Base-by-base conservation (phyloP, 1,140 invertebrate genomes). In the Drosophila burlai region DNA sequence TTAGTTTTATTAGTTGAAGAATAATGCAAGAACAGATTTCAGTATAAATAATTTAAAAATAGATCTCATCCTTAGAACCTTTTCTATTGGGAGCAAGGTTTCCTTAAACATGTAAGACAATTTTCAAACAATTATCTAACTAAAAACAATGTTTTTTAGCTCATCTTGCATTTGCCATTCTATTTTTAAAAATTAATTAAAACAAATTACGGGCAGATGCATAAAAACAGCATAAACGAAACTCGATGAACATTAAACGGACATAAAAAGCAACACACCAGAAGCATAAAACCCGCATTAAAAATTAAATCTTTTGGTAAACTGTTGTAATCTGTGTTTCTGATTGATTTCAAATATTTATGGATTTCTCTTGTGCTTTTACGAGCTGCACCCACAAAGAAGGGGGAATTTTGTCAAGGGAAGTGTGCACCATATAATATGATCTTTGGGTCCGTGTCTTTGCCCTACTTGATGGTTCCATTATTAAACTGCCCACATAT, bases 401-500 rank as follows among this genome's bases (percentile, higher is more conserved):
- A 34, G 18, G 43, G 50, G 64, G 43, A 21, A 29, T 49, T 49
- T 55, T 57, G 15, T 31, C 50, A 46, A n/a, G 42, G 63, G 34
- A 71, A 68, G 40, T 31, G 40, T 34, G 36, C n/a, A 13, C 18
- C 24, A 34, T 46, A 31, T 57, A 40, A 26, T 18, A 24, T 40
- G 29, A 26, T 71, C 5, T 58, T 38, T 38, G 1, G 36, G 11
- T 4, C 36, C 36, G 11, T 38, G 36, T 34, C 31, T 34, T 34
- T 68, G 64, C 21, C 65, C 52, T 36, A 71, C 69, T 73, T 71
- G 21, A 71, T 50, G 69, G 65, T 38, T 38, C 5, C 34, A 24
- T 55, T 57, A 63, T 75, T 50, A 64, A 74, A 43, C 54, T 60
- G 43, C 67, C 69, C 71, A 73, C 67, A 61, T 73, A 52, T 68